Conservation (phyloP, 2,888 invertebrate genomes). For the Lycophotia porphyrea region DNA sequence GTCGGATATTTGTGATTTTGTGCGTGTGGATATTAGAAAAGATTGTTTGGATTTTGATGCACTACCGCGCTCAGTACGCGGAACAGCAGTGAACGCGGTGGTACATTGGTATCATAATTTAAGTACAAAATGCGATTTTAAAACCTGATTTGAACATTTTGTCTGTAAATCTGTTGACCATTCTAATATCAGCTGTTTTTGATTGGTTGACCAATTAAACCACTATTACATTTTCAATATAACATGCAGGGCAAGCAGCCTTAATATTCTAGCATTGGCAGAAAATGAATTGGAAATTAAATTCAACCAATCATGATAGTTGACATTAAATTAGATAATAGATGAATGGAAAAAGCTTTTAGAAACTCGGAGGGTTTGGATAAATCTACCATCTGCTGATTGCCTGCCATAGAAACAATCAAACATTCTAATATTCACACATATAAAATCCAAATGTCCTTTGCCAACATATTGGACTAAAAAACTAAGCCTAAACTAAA, state of each 20-base stretch:
- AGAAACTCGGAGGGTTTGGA: neutral
- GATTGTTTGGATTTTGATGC: neutral
- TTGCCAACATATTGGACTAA: conserved; percentile 51
- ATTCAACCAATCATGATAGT: neutral
- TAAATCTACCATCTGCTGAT: neutral
- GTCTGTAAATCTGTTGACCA: neutral
- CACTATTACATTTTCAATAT: neutral
- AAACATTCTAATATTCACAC: conserved; percentile 32
- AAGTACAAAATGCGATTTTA: conserved; percentile 7
- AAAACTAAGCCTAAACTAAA: conserved; percentile 68
- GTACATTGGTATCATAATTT: neutral
- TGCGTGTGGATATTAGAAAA: conserved; percentile 37
- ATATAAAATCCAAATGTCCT: conserved; percentile 33
- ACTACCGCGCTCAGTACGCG: neutral
- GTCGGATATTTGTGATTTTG: conserved; percentile 15
- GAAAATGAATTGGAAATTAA: neutral
- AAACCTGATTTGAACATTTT: neutral
- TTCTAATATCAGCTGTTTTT: neutral
- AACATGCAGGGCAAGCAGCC: neutral
- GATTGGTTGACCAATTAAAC: neutral
- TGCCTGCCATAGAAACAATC: neutral
- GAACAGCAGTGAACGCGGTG: neutral
- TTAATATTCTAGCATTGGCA: too few species aligned
- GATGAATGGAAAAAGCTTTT: neutral
- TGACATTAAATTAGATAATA: too few species aligned